Evolutionary conservation across 2,113 vertebrate genomes (phyloP), one percentile per base, ranked within the genome.

Genomic region (Pithys albifrons): DNA sequence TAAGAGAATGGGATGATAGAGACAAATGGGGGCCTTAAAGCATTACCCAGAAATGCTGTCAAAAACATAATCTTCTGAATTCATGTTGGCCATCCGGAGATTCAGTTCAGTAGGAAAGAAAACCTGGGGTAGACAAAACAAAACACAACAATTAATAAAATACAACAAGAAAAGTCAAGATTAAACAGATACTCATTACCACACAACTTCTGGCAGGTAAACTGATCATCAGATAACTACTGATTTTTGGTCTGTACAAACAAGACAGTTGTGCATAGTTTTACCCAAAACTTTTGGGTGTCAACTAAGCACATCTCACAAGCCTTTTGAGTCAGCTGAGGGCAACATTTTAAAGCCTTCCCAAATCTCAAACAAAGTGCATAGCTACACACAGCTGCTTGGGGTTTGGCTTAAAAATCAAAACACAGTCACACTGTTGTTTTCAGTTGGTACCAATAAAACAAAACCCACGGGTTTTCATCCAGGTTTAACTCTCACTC

Each of bases 51-150:
- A 95, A 96, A 98, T 98, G 97, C 97, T 98, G 97, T 98, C 98
- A 97, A 98, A 98, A 75, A 98, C 98, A 96, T 99, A 99, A 88
- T 99, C 99, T 95, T 99, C 99, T 66, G 99, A 98, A 88, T 97
- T 97, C 97, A 99, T 98, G 96, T 98, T 98, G 82, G 98, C 96
- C 99, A 99, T 99, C 64, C 99, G 98, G 94, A 99, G 98, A 96
- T 99, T 99, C 97, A 99, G 97, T 90, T 99, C 99, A 95, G 98
- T 97, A 91, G 99, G 98, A 98, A 99, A 97, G 98, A 99, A 99
- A 96, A 99, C 99, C 99, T 99, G 98, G 49, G 19, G 43, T 4
- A 94, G 55, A 93, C 55, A 97, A 90, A 97, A 41, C 41, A 73
- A 96, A 91, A 65, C 93, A 71, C 92, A 96, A 97, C 94, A 98